A percentile compares a stretch with the other conserved stretches of the same genome.
Conservation (phyloP, 2,797 vertebrate genomes). For the Sitta carolinensis region DNA sequence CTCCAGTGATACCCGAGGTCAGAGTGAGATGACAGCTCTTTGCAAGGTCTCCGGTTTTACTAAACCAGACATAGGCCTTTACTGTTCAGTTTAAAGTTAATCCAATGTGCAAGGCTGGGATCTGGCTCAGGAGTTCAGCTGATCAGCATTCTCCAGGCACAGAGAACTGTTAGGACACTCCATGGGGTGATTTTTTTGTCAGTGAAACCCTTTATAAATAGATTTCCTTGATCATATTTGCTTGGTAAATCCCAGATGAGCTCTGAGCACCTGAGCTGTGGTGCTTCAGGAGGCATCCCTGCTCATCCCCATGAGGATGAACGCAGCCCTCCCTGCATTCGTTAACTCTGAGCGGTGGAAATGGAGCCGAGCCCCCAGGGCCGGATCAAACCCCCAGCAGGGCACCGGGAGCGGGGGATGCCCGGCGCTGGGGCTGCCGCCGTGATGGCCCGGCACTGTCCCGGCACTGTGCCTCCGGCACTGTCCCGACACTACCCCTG, state of each 20-base stretch:
- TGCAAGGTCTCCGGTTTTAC: neutral
- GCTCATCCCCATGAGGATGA: neutral
- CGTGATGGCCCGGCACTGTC: neutral
- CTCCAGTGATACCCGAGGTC: neutral
- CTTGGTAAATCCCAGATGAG: neutral
- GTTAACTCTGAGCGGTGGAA: neutral
- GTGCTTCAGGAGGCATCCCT: neutral
- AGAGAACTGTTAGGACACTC: neutral
- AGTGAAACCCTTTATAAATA: neutral
- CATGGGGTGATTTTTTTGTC: neutral
- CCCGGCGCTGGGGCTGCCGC: fast-evolving
- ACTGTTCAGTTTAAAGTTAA: neutral
- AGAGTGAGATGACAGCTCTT: neutral
- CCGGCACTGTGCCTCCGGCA: neutral
- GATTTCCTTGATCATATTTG: neutral
- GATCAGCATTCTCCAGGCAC: neutral
- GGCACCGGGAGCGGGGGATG: fast-evolving
- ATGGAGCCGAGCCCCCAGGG: fast-evolving
- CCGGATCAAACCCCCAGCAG: fast-evolving
- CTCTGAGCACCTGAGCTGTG: neutral
- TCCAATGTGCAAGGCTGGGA: neutral
- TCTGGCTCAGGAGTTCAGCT: fast-evolving
- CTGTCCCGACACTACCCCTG: neutral
- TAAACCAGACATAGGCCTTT: neutral
- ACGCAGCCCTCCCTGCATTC: fast-evolving